These are phyloP conservation scores for Chironomus striatipennis DNA, from an alignment of 1,140 invertebrate species.

Conservation along the genomic window DNA sequence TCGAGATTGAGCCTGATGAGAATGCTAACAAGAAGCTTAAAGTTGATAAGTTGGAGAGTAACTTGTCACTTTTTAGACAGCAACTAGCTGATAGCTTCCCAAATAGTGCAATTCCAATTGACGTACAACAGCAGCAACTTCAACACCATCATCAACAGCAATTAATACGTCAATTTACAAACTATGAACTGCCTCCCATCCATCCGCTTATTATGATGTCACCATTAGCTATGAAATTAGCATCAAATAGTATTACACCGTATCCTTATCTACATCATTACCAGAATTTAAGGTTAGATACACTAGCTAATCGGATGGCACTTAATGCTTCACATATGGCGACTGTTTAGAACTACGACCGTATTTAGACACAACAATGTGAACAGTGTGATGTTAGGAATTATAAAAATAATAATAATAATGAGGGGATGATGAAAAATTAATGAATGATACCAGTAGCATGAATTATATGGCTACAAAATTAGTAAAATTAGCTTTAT, in stretches of 20 bases:
- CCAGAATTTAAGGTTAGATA: constrained; percentile 13
- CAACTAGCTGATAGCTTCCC: neutral
- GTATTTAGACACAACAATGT: neutral
- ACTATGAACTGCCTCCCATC: constrained; percentile 30
- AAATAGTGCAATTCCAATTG: neutral
- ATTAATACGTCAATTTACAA: neutral
- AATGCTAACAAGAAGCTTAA: constrained; percentile 15
- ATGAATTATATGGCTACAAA: neutral
- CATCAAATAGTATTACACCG: neutral
- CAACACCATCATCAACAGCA: neutral
- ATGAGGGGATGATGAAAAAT: too few relatives aligned
- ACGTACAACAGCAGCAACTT: constrained; percentile 17
- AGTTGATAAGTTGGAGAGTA: constrained; percentile 24
- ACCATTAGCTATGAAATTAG: constrained; percentile 16
- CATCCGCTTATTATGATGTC: constrained; percentile 31
- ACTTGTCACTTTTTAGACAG: neutral
- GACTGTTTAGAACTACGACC: too few relatives aligned
- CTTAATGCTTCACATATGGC: constrained; percentile 15
- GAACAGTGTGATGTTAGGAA: neutral
- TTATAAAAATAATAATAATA: neutral
- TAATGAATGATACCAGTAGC: neutral
- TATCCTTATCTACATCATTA: constrained; percentile 17
- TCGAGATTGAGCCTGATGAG: constrained; percentile 33
- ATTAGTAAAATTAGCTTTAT: too few relatives aligned
- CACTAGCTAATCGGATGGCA: constrained; percentile 16